Conservation (phyloP, 2,113 vertebrate species). For the Blennius ocellaris region DNA sequence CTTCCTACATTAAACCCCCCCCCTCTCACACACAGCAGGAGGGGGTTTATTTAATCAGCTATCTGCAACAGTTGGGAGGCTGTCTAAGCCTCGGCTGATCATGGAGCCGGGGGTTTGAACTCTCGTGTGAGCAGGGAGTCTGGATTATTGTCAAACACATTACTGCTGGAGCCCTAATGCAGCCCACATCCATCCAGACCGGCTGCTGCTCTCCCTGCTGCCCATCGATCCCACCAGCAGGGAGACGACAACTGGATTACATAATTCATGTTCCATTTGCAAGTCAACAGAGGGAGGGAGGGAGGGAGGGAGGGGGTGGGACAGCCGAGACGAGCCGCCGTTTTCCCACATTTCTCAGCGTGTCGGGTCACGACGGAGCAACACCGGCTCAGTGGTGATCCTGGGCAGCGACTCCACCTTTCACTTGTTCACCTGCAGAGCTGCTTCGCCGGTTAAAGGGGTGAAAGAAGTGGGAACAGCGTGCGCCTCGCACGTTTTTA, state of each 20-base stretch:
- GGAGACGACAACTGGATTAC: slow-evolving; percentile 69
- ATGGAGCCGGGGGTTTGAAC: slow-evolving; percentile 36
- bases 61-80: slow-evolving; percentile 63
- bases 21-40: slow-evolving; percentile 26
- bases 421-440: not conserved
- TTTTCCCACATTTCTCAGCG: not conserved
- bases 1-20: slow-evolving; percentile 23
- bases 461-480: not conserved
- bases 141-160: slow-evolving; percentile 69
- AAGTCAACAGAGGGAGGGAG: slow-evolving; percentile 10
- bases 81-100: slow-evolving; percentile 55
- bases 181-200: slow-evolving; percentile 38
- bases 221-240: slow-evolving; percentile 60
- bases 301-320: too few relatives aligned
- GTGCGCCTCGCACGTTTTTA: too few relatives aligned
- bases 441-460: not conserved
- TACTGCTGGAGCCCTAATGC: slow-evolving; percentile 63
- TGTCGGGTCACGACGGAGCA: slow-evolving; percentile 16
- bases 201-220: slow-evolving; percentile 30
- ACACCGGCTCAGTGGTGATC: too few relatives aligned
- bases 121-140: slow-evolving; percentile 44
- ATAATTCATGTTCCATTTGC: slow-evolving; percentile 74
- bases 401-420: slow-evolving; percentile 21
- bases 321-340: not conserved
- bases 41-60: slow-evolving; percentile 57